Evolutionary conservation across 2,888 invertebrate genomes (phyloP).

Genomic region (Carterocephalus palaemon): DNA sequence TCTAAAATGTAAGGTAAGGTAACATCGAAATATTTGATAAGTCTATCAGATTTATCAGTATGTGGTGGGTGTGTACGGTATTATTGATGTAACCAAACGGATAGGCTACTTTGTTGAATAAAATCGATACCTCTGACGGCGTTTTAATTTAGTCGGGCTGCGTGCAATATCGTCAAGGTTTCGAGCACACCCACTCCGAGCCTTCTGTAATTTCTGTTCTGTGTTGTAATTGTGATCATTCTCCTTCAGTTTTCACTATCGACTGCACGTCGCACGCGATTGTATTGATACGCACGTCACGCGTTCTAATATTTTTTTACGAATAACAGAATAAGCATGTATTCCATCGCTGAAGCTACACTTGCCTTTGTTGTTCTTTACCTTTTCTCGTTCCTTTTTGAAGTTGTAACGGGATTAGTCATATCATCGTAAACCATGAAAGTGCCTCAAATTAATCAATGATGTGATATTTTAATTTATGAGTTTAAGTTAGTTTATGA

Average conservation of each 20-base stretch:
- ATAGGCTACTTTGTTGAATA: conserved; percentile 16
- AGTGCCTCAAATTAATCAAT: conserved; percentile 39
- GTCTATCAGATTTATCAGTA: conserved; percentile 31
- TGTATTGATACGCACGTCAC: conserved; percentile 31
- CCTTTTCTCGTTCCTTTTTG: conserved; percentile 69
- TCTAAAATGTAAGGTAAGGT: conserved; percentile 16
- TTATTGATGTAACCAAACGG: conserved; percentile 23
- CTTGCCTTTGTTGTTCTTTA: conserved; percentile 68
- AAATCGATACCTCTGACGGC: conserved; percentile 23
- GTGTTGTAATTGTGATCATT: conserved; percentile 42
- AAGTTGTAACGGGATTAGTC: conserved; percentile 69
- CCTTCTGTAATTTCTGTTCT: conserved; percentile 33
- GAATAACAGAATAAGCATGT: conserved; percentile 52
- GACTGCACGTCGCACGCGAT: conserved; percentile 51
- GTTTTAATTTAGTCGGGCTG: conserved; percentile 38
- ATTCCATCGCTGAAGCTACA: conserved; percentile 72
- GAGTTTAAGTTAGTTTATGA: conserved; percentile 46
- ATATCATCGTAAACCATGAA: conserved; percentile 42
- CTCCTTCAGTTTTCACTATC: conserved; percentile 48
- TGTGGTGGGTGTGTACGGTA: conserved; percentile 35
- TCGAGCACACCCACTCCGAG: conserved; percentile 45
- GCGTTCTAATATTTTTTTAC: conserved; percentile 3
- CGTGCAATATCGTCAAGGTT: conserved; percentile 52
- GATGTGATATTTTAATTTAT: conserved; percentile 63
- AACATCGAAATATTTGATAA: conserved; percentile 25